Base-by-base conservation (phyloP, 1,140 invertebrate genomes). In the Pinna nobilis region DNA sequence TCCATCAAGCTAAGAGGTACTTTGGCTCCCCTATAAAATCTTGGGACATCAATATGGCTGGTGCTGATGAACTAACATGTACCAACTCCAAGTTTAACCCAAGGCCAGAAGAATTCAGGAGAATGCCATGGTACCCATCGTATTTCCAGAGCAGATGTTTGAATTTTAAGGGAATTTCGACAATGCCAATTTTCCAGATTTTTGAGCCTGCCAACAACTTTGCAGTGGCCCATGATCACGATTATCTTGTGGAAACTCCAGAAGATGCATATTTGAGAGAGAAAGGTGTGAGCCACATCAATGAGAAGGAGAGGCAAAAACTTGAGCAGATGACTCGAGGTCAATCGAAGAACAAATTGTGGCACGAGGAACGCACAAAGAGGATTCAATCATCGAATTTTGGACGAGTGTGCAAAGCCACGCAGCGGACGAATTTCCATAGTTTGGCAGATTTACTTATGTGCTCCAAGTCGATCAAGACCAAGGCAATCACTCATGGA, bases 351-450 rank as follows among this genome's bases (percentile, higher is more conserved):
- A 74, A 69, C 32, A 25, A 28, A 25, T 20, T 28, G 23, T 81
- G 79, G 81, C 37, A 55, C 50, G 41, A 55, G 32, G 76, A 77
- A 77, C 77, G 79, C 61, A 37, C 13, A 13, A 75, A 39, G 35
- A 15, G 72, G 39, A 32, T 83, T 13, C 37, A 51, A 13, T 73
- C 77, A 39, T 82, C 79, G n/a, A 68, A 37, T 13, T 81, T 73
- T 74, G 78, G 78, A 3, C 61, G 60, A 15, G 79, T 79, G 18
- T 71, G 74, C 28, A 81, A 78, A 65, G 68, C 76, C 23, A 76
- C 79, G 15, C 63, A 70, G 6, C 30, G 32, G 53, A 79, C 77
- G 5, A 53, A 82, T 59, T 49, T 69, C 35, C 20, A n/a, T 13
- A 76, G 71, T 47, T 47, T 78, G 5, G 78, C 78, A 55, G 37